Base-by-base conservation (phyloP, 2,797 vertebrate genomes). In the Alca torda region DNA sequence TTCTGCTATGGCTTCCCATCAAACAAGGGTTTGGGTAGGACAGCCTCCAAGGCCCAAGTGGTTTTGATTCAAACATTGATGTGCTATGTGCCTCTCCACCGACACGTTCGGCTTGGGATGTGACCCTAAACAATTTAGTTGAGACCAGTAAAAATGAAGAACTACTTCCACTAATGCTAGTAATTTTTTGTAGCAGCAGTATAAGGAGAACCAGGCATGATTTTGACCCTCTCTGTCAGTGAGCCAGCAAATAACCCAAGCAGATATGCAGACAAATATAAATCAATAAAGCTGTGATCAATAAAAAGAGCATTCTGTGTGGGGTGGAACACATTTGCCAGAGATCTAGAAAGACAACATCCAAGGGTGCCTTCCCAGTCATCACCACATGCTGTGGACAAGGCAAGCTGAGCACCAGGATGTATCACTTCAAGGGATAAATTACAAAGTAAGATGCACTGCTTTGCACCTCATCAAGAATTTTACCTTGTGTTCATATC, bases 211-310 rank as follows among this genome's bases (percentile, higher is more conserved):
- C 15, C 54, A 41, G 28, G 69, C 24, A 23, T 45, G 17, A 91
- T 72, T 95, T 92, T 87, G 75, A 92, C 89, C 64, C 64, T 84
- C 41, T 89, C 3, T 90, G 53, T 94, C 2, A 6, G 50, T 41
- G 41, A 95, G 54, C 77, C 80, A 94, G 63, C 65, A 88, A 94
- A 90, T 61, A 91, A 90, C 54, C 56, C 0, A 2, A 91, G 82
- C 35, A 86, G 73, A 78, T 93, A 68, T 76, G 33, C 89, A 76
- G 81, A 48, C n/a, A 93, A 92, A 70, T 64, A 35, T 56, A 85
- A 96, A 96, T 87, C 88, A 89, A 79, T 90, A 95, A 90, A 79
- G 68, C 46, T 91, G 45, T 61, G 61, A 60, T 94, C 70, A 81
- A 80, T 95, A 57, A 87, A 72, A 86, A 75, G 46, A 89, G 13